Evolutionary conservation across 2,797 vertebrate species (phyloP).

Genomic region (Vultur gryphus): DNA sequence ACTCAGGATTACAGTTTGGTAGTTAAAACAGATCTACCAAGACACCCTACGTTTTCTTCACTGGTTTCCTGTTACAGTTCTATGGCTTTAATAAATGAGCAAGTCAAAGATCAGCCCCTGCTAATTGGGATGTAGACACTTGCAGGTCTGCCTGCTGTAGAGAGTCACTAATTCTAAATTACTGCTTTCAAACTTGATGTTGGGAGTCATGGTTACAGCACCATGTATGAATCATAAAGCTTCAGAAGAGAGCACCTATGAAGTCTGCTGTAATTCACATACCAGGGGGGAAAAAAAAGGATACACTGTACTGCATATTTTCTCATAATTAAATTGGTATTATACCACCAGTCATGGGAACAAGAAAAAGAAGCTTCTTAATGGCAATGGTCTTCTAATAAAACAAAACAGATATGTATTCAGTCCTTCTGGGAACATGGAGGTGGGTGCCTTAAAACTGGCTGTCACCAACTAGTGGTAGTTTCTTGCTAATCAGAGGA

Average conservation of each 20-base stretch:
- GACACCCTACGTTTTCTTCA: background rate
- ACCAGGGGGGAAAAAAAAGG: rapidly evolving
- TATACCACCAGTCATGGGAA: background rate
- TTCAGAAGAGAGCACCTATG: background rate
- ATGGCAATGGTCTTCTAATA: background rate
- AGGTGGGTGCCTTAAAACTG: background rate
- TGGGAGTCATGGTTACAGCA: conserved; percentile 18
- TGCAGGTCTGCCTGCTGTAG: background rate
- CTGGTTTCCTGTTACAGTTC: background rate
- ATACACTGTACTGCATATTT: background rate
- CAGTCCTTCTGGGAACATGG: background rate
- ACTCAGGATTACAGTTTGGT: background rate
- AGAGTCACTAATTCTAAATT: conserved; percentile 23
- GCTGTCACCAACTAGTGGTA: background rate
- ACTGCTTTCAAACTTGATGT: background rate
- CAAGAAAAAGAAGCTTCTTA: background rate
- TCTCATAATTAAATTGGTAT: background rate
- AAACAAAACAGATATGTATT: background rate
- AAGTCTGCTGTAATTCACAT: background rate
- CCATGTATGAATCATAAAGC: background rate
- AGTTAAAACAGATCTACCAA: background rate
- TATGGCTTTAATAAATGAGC: background rate
- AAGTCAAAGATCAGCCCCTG: conserved; percentile 25
- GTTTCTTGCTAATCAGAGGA: background rate
- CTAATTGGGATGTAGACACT: background rate